phyloP scores from a whole-genome alignment of 2,888 invertebrate species.

The Leptinotarsa rubiginosa region DNA sequence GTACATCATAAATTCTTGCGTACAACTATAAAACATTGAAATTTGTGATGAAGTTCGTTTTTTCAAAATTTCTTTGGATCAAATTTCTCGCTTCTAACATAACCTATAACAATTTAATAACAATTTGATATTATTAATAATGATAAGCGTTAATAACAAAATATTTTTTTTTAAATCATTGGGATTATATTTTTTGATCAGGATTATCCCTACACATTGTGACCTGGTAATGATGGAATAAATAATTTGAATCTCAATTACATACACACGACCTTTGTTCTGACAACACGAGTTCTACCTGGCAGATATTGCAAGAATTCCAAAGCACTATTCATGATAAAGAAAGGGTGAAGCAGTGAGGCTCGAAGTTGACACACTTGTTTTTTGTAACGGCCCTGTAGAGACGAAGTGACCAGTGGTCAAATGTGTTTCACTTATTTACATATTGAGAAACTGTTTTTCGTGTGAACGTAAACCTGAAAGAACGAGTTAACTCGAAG shows the following conservation, averaged over 20 bases:
- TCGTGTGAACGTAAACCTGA: slow-evolving; percentile 14
- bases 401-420: neutral
- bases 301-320: neutral
- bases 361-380: neutral
- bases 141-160: too few species aligned
- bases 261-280: slow-evolving; percentile 10
- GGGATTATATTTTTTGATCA: neutral
- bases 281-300: neutral
- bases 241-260: neutral
- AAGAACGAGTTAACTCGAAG: neutral
- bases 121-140: too few species aligned
- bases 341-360: neutral
- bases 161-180: too few species aligned
- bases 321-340: neutral
- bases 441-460: slow-evolving; percentile 1
- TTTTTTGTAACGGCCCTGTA: neutral
- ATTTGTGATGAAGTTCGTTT: too few species aligned
- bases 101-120: too few species aligned
- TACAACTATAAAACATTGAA: too few species aligned
- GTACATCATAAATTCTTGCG: too few species aligned
- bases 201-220: neutral
- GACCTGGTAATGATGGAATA: neutral
- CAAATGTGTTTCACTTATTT: neutral
- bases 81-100: too few species aligned
- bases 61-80: too few species aligned